Percentiles rank a stretch among this genome's conserved stretches.
These are phyloP conservation scores for Paramacrobiotus metropolitanus DNA, from an alignment of 1,140 invertebrate genomes.

Conservation along the genomic window DNA sequence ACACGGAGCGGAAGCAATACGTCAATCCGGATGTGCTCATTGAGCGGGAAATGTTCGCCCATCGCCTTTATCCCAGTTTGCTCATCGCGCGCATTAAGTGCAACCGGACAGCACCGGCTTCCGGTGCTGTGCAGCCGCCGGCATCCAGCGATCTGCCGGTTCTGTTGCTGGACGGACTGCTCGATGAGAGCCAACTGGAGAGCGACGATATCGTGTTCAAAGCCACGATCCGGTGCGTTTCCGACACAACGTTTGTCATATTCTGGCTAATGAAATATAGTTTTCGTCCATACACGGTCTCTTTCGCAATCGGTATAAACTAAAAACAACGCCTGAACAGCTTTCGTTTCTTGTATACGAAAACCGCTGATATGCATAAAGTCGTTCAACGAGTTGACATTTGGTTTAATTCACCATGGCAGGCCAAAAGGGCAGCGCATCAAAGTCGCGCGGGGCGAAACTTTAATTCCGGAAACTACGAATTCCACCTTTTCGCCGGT, in stretches of 20 bases:
- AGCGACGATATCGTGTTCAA: background rate
- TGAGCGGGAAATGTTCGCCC: conserved; percentile 15
- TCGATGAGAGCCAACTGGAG: background rate
- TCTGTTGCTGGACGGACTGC: background rate
- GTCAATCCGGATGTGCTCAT: background rate
- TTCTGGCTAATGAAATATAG: no score
- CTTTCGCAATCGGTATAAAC: no score
- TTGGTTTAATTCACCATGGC: no score
- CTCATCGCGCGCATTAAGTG: conserved; percentile 16
- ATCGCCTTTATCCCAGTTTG: conserved; percentile 12
- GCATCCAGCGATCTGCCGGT: background rate
- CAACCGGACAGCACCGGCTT: no score
- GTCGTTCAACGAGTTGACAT: no score
- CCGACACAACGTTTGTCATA: no score
- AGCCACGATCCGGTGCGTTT: no score
- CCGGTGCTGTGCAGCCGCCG: conserved; percentile 3
- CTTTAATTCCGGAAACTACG: background rate
- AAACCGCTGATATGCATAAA: no score
- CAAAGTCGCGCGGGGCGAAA: background rate
- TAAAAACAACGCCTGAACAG: no score
- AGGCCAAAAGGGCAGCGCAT: no score
- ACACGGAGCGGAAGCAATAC: background rate
- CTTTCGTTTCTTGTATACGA: no score
- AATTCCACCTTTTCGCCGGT: background rate
- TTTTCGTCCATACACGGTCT: no score